Conservation (phyloP, 37 sponge, comb jelly and placozoan genomes). For the Ianthella basta region DNA sequence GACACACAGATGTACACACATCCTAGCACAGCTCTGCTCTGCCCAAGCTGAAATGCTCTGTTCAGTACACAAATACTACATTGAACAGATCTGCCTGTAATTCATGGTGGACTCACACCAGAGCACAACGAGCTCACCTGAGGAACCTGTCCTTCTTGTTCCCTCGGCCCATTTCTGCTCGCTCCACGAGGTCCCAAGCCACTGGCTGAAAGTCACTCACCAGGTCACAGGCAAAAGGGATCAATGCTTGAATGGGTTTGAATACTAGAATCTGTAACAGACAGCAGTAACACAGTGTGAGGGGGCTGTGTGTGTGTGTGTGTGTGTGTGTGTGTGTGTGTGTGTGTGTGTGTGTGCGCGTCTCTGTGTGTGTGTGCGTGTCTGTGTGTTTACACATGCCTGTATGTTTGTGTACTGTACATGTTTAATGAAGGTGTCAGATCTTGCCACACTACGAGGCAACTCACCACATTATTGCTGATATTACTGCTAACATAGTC, state of each 20-base stretch:
- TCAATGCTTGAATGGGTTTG: slow-evolving; percentile 6
- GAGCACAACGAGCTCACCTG: slow-evolving; percentile 14
- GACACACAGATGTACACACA: not conserved
- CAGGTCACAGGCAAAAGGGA: not conserved
- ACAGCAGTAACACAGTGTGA: not conserved
- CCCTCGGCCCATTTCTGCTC: not conserved
- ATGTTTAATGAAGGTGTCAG: too few species aligned
- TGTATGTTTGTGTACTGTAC: too few species aligned
- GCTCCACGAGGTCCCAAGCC: slow-evolving; percentile 20
- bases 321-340: not conserved
- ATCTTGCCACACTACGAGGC: not conserved
- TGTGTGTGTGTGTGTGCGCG: not conserved
- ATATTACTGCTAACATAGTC: too few species aligned
- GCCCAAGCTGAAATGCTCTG: too few species aligned
- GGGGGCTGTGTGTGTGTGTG: not conserved
- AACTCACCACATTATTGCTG: too few species aligned
- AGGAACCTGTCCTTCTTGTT: not conserved
- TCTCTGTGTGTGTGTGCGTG: not conserved
- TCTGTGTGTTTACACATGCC: not conserved
- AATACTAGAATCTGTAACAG: not conserved
- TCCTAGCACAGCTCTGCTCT: too few species aligned
- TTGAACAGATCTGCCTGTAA: too few species aligned
- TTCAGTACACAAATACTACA: too few species aligned
- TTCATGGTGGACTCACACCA: not conserved
- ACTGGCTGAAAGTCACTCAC: slow-evolving; percentile 8